These are phyloP conservation scores for Pristionchus exspectatus DNA, from an alignment of 2,888 invertebrate genomes.

Conservation along the genomic window DNA sequence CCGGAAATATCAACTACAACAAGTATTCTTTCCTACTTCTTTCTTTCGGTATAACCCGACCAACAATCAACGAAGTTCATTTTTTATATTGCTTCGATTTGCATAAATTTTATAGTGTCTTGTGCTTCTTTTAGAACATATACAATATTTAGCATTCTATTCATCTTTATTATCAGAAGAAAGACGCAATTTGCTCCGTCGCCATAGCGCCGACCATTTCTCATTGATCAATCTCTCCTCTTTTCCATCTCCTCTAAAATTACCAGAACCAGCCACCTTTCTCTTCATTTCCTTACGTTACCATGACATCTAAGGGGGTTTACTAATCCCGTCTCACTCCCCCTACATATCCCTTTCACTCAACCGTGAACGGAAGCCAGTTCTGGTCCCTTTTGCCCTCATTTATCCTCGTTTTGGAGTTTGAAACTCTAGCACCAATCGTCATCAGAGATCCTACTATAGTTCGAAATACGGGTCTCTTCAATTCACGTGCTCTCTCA, in stretches of 20 bases:
- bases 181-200: neutral
- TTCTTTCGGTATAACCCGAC: too few species aligned
- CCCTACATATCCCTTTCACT: constrained; percentile 11
- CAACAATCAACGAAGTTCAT: too few species aligned
- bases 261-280: neutral
- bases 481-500: too few species aligned
- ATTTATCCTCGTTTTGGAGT: neutral
- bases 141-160: too few species aligned
- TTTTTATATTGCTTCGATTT: too few species aligned
- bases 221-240: neutral
- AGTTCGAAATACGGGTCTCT: too few species aligned
- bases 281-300: neutral
- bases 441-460: too few species aligned
- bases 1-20: too few species aligned
- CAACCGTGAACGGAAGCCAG: neutral
- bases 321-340: neutral
- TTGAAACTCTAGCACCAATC: too few species aligned
- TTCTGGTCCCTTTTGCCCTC: neutral
- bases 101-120: too few species aligned
- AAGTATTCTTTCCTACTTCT: too few species aligned
- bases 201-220: neutral
- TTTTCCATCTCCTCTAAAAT: neutral
- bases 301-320: neutral
- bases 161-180: neutral
- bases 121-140: too few species aligned